Percentiles rank a stretch among this genome's conserved stretches.
Evolutionary conservation across 2,797 vertebrate genomes (phyloP).

Genomic region (Ibycter americanus): DNA sequence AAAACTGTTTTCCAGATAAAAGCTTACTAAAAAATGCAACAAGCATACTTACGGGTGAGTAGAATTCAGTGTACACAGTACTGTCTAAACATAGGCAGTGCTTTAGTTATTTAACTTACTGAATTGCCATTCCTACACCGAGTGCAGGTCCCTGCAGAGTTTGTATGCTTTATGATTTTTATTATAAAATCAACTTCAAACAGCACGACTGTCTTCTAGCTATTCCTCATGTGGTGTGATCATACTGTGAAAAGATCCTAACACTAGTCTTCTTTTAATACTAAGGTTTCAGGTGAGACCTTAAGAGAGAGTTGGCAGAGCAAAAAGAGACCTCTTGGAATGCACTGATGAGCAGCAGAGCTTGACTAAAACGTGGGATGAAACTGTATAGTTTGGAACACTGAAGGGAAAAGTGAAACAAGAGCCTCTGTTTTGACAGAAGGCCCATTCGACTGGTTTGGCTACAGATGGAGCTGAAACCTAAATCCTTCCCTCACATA

Average conservation of each 20-base stretch:
- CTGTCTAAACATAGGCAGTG: neutral
- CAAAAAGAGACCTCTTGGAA: neutral
- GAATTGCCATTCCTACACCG: neutral
- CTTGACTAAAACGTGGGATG: neutral
- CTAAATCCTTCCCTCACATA: neutral
- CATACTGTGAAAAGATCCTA: neutral
- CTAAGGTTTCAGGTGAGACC: neutral
- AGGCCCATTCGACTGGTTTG: neutral
- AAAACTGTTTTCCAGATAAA: neutral
- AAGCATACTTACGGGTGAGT: neutral
- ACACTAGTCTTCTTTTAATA: neutral
- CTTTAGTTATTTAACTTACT: neutral
- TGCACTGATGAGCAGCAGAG: neutral
- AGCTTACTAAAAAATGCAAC: neutral
- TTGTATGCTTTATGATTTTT: neutral
- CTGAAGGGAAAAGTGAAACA: neutral
- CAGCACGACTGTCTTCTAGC: neutral
- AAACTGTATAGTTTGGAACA: neutral
- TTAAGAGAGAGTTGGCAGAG: neutral
- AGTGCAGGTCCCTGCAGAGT: neutral
- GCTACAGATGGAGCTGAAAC: neutral
- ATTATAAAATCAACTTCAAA: neutral
- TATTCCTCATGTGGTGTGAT: neutral
- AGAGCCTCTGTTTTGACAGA: neutral
- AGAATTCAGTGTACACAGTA: neutral